Evolutionary conservation across 1,140 invertebrate species (phyloP).

Genomic region (Caerostris darwini): DNA sequence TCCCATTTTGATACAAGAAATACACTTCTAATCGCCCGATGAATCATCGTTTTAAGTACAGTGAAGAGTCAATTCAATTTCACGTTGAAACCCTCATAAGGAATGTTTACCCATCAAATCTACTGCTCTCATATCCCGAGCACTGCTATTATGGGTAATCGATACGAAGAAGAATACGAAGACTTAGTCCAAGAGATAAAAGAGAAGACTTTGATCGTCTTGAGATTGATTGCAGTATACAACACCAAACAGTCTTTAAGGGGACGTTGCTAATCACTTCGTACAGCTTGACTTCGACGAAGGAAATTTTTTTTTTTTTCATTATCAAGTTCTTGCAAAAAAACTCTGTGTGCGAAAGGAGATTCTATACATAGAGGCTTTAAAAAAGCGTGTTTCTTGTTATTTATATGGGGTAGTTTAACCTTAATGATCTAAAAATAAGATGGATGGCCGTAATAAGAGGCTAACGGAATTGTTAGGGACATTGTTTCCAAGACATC

Average conservation of each 20-base stretch:
- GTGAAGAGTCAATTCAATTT: not conserved
- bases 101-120: not conserved
- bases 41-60: not conserved
- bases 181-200: not conserved
- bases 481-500: not conserved
- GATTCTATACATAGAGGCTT: not conserved
- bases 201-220: not conserved
- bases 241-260: constrained; percentile 3
- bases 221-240: not conserved
- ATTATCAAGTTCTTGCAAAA: not conserved
- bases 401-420: no score
- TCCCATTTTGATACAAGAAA: not conserved
- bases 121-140: not conserved
- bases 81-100: not conserved
- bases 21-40: not conserved
- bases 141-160: constrained; percentile 7
- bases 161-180: not conserved
- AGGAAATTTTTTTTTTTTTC: not conserved
- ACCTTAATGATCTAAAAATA: no score
- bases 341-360: not conserved
- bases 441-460: not conserved
- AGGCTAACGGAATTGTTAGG: not conserved
- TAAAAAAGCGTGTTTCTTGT: no score
- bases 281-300: not conserved
- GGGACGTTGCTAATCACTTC: not conserved